phyloP scores from a whole-genome alignment of 2,888 invertebrate species.

The Callimorpha dominula region DNA sequence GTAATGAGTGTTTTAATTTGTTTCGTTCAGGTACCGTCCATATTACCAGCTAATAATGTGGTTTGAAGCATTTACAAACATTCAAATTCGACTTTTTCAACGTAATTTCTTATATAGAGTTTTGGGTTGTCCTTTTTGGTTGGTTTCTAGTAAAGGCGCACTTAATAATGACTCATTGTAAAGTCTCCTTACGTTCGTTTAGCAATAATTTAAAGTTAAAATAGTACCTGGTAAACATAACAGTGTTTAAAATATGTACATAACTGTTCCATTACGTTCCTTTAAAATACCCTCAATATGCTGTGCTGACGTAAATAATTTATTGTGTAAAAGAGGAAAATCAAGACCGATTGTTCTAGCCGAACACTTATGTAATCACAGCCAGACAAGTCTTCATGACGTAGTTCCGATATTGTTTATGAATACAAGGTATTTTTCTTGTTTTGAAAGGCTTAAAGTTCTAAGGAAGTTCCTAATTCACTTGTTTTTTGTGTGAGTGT shows the following conservation, averaged over 20 bases:
- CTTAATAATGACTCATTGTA: too few relatives aligned
- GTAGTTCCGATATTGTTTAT: not conserved
- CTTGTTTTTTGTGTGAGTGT: not conserved
- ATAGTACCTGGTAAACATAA: too few relatives aligned
- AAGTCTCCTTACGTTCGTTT: too few relatives aligned
- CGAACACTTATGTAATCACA: not conserved
- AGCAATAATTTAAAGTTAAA: too few relatives aligned
- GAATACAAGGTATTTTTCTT: not conserved
- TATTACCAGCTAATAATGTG: too few relatives aligned
- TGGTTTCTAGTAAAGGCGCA: too few relatives aligned
- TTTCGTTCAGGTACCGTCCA: too few relatives aligned
- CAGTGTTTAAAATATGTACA: not conserved
- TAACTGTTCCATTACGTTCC: not conserved
- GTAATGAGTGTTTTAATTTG: too few relatives aligned
- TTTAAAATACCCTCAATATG: not conserved
- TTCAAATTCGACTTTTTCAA: too few relatives aligned
- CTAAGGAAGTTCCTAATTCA: not conserved
- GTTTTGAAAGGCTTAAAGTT: not conserved
- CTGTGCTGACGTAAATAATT: not conserved
- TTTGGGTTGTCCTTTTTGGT: too few relatives aligned
- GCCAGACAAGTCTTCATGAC: not conserved
- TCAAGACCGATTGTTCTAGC: not conserved
- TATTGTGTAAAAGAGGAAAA: not conserved
- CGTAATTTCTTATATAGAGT: too few relatives aligned
- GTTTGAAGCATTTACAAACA: too few relatives aligned